Base-by-base conservation (phyloP, 2,797 vertebrate species). In the Notolabrus celidotus region DNA sequence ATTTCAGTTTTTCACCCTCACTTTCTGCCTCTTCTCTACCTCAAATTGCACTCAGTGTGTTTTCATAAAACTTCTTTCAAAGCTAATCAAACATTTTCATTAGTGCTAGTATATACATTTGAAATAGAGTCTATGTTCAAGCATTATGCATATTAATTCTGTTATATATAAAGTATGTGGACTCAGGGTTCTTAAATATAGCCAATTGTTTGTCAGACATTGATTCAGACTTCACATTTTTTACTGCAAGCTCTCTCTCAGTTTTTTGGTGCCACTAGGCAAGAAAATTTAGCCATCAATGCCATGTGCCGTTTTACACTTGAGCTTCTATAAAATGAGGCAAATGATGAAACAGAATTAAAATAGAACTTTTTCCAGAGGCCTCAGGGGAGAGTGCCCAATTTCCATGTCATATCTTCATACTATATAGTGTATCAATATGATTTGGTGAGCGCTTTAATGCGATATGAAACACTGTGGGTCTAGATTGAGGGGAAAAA, bases 381-480 rank as follows among this genome's bases (percentile, higher is more conserved):
- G 77, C 79, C 80, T 72, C 43, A 46, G 39, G 77, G 74, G 71
- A 60, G 39, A 77, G 63, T 70, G 17, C 27, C 77, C 69, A 73
- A 84, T 74, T 87, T 80, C 50, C 87, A 56, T 85, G 79, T 84
- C 74, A 83, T 67, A 45, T 82, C 59, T 60, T 74, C 61, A 77
- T 83, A 47, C 46, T 67, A 67, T 71, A 66, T 63, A 61, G 43
- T 63, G 60, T 68, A 72, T 86, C 69, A 71, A 76, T 87, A 84
- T 90, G 84, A 90, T 92, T 87, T 84, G 63, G 66, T 83, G 83
- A 88, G 88, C 53, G 63, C 72, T 87, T 88, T 92, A 84, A 92
- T 93, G 82, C 86, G 87, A 89, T 91, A 89, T 83, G 87, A 92
- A 92, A 90, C 84, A 86, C 80, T 68, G 52, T 71, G 47, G 80